Conservation (phyloP, 1,140 invertebrate genomes). For the Drosophila setifemur region DNA sequence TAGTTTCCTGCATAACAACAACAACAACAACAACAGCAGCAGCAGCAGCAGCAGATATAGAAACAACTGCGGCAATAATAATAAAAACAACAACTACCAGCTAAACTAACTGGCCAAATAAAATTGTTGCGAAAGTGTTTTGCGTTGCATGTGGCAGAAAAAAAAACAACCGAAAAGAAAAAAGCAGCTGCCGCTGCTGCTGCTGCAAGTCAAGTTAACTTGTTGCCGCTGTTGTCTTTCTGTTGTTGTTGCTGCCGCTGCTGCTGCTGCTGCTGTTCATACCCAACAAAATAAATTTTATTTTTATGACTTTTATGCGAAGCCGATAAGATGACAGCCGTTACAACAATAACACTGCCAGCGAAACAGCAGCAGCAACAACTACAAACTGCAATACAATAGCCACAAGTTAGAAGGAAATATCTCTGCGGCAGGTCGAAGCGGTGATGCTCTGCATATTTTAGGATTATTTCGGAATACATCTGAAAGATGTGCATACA, state of each 20-base stretch:
- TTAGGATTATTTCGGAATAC: too few species aligned
- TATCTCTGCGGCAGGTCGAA: not conserved
- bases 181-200: constrained; percentile 13
- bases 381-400: constrained; percentile 34
- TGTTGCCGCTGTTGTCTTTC: constrained; percentile 27
- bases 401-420: not conserved
- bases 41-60: not conserved
- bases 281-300: constrained; percentile 49
- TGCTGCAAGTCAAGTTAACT: constrained; percentile 38
- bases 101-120: constrained; percentile 38
- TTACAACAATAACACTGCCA: constrained; percentile 23
- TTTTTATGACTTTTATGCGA: constrained; percentile 62
- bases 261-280: constrained; percentile 7
- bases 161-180: not conserved
- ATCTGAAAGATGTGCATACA: too few species aligned
- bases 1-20: constrained; percentile 52
- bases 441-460: not conserved
- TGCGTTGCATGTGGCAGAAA: constrained; percentile 57
- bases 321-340: constrained; percentile 44
- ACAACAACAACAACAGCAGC: constrained; percentile 30
- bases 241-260: constrained; percentile 5
- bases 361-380: constrained; percentile 2
- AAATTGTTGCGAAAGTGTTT: constrained; percentile 47
- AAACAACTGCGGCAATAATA: constrained; percentile 12
- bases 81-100: constrained; percentile 15